Evolutionary conservation across 2,888 invertebrate species (phyloP).

Genomic region (Idaea dimidiata): DNA sequence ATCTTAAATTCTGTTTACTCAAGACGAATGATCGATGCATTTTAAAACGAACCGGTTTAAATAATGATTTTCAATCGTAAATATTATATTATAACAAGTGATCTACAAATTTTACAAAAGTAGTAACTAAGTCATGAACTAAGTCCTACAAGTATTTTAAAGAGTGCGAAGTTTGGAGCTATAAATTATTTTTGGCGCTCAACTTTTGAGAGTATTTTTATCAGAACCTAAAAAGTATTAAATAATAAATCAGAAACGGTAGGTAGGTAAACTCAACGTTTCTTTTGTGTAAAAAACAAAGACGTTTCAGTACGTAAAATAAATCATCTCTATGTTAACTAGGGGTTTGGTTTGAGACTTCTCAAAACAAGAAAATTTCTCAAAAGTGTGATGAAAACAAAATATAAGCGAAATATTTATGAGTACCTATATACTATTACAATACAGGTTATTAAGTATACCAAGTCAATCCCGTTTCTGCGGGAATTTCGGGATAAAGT

Average conservation of each 20-base stretch:
- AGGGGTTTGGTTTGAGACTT: slow-evolving; percentile 44
- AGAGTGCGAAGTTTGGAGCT: slow-evolving; percentile 21
- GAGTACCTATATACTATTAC: no score
- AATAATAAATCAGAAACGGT: slow-evolving; percentile 49
- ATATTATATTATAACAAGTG: slow-evolving; percentile 28
- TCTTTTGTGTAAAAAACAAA: slow-evolving; percentile 55
- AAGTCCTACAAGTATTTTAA: slow-evolving; percentile 5
- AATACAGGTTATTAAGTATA: no score
- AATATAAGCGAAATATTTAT: no score
- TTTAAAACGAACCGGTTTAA: neutral
- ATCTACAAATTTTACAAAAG: neutral
- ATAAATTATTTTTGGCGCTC: slow-evolving; percentile 36
- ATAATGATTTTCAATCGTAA: neutral
- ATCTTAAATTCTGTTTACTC: no score
- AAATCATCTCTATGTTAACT: slow-evolving; percentile 64
- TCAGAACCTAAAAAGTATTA: slow-evolving; percentile 46
- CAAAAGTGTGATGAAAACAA: slow-evolving; percentile 22
- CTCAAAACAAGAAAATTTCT: slow-evolving; percentile 54
- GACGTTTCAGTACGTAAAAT: slow-evolving; percentile 59
- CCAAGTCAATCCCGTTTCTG: no score
- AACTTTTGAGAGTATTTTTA: slow-evolving; percentile 44
- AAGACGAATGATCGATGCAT: no score
- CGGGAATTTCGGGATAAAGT: no score
- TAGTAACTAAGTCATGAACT: slow-evolving; percentile 1
- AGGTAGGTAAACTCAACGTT: slow-evolving; percentile 49